phyloP scores from a whole-genome alignment of 2,797 vertebrate species.

The Poecilia picta region DNA sequence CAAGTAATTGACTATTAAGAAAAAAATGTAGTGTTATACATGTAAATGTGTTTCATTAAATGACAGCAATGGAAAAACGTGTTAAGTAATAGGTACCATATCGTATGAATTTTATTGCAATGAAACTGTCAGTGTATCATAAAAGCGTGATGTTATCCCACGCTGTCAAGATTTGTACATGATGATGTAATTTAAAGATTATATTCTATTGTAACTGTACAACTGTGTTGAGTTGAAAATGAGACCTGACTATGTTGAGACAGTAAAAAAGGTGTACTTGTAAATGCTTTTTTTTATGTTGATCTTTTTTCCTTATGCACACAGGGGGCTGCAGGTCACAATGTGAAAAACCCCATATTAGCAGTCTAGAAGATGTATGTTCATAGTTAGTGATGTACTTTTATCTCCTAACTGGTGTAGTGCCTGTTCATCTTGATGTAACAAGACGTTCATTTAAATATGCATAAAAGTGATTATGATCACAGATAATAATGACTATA shows the following conservation, averaged over 20 bases:
- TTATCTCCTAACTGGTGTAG: slow-evolving; percentile 86
- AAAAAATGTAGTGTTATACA: slow-evolving; percentile 84
- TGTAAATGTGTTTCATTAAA: slow-evolving; percentile 84
- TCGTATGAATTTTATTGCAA: slow-evolving; percentile 81
- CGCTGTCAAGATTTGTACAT: slow-evolving; percentile 86
- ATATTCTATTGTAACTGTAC: slow-evolving; percentile 88
- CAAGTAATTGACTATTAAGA: slow-evolving; percentile 80
- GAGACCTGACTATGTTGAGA: slow-evolving; percentile 81
- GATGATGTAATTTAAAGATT: slow-evolving; percentile 88
- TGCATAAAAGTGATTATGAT: slow-evolving; percentile 83
- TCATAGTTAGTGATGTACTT: slow-evolving; percentile 85
- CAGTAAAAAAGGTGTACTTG: slow-evolving; percentile 82
- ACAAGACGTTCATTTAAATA: slow-evolving; percentile 84
- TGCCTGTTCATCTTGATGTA: slow-evolving; percentile 87
- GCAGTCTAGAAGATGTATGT: slow-evolving; percentile 82
- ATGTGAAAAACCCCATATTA: slow-evolving; percentile 78
- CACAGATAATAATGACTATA: slow-evolving; percentile 71
- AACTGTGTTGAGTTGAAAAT: slow-evolving; percentile 85
- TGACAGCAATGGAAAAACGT: slow-evolving; percentile 77
- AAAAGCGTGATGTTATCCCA: slow-evolving; percentile 80
- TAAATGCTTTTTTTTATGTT: slow-evolving; percentile 84
- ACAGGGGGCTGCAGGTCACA: slow-evolving; percentile 72
- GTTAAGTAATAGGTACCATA: slow-evolving; percentile 79
- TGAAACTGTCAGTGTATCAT: slow-evolving; percentile 82
- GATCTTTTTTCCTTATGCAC: slow-evolving; percentile 83